Percentiles rank a stretch among this genome's conserved stretches.
phyloP scores from a whole-genome alignment of 2,888 invertebrate genomes.

The Synanthedon vespiformis region DNA sequence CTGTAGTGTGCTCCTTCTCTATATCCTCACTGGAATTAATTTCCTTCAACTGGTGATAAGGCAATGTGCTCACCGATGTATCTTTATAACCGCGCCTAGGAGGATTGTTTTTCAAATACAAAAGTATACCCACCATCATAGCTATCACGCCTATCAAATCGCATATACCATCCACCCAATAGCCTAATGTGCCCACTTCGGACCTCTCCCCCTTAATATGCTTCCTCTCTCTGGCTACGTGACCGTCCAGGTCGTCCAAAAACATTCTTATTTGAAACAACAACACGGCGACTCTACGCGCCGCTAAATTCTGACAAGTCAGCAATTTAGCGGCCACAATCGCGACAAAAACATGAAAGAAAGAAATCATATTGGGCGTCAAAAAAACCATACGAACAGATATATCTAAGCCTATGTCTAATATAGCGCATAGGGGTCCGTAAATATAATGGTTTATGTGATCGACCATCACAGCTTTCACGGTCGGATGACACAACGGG shows the following conservation, averaged over 20 bases:
- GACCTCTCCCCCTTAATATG: slow-evolving; percentile 82
- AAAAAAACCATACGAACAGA: slow-evolving; percentile 71
- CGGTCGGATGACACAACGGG: slow-evolving; percentile 83
- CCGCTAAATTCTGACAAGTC: slow-evolving; percentile 77
- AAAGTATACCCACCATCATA: slow-evolving; percentile 76
- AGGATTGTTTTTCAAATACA: slow-evolving; percentile 79
- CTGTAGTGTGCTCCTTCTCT: slow-evolving; percentile 48
- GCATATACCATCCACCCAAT: slow-evolving; percentile 85
- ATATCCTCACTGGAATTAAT: slow-evolving; percentile 55
- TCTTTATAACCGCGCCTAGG: slow-evolving; percentile 76
- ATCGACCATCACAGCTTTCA: slow-evolving; percentile 85
- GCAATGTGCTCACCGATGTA: slow-evolving; percentile 73
- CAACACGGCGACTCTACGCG: slow-evolving; percentile 79
- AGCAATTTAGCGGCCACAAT: slow-evolving; percentile 80
- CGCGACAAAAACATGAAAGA: slow-evolving; percentile 82
- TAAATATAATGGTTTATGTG: slow-evolving; percentile 87
- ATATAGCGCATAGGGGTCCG: slow-evolving; percentile 80
- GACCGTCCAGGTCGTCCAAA: slow-evolving; percentile 88
- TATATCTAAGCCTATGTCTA: slow-evolving; percentile 76
- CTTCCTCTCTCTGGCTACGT: slow-evolving; percentile 82
- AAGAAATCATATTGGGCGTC: slow-evolving; percentile 87
- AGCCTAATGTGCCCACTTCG: slow-evolving; percentile 84
- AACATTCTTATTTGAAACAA: slow-evolving; percentile 86
- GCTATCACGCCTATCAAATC: slow-evolving; percentile 82
- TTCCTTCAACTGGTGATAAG: slow-evolving; percentile 58